Evolutionary conservation across 2,113 vertebrate genomes (phyloP).

Genomic region (Ceratotherium simum): DNA sequence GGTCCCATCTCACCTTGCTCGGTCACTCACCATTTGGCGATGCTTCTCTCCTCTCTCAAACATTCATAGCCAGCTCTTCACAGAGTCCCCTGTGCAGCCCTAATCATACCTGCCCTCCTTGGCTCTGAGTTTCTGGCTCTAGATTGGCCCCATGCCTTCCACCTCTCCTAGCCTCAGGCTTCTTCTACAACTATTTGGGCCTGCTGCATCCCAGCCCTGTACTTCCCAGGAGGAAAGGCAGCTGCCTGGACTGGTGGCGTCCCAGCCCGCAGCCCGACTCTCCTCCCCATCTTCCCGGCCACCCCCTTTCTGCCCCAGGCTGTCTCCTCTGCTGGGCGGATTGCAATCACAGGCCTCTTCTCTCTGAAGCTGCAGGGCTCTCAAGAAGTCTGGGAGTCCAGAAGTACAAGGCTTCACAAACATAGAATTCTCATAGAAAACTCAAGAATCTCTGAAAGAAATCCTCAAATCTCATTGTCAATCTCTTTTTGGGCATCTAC

Average conservation of each 20-base stretch:
- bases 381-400: background rate
- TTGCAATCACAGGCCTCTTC: background rate
- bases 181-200: background rate
- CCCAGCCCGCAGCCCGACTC: background rate
- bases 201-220: background rate
- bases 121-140: background rate
- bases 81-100: background rate
- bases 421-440: background rate
- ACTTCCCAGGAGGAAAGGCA: background rate
- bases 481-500: background rate
- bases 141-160: background rate
- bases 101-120: background rate
- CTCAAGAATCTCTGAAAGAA: background rate
- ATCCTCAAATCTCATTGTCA: background rate
- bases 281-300: background rate
- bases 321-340: background rate
- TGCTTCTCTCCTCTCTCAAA: background rate
- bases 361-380: background rate
- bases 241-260: background rate
- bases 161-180: background rate
- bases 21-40: background rate
- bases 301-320: rapidly evolving
- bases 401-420: background rate
- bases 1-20: background rate
- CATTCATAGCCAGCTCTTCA: background rate